Percentiles rank a stretch among this genome's conserved stretches.
phyloP scores from a whole-genome alignment of 2,888 invertebrate species.

The Hartigia nigra region DNA sequence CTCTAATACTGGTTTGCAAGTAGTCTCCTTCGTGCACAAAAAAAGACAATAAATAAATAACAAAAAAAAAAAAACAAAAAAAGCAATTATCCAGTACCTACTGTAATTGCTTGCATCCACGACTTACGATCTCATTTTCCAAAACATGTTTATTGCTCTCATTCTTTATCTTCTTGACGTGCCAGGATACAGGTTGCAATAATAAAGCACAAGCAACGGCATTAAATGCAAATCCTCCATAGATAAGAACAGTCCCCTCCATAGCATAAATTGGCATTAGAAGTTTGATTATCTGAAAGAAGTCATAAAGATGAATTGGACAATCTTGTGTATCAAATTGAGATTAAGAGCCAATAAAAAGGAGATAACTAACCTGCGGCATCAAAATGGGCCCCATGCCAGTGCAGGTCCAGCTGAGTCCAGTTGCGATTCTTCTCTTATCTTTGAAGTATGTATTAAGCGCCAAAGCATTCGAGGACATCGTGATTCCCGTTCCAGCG shows the following conservation, averaged over 20 bases:
- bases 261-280: conserved; percentile 74
- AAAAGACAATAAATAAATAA: not conserved
- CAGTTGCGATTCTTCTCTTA: conserved; percentile 77
- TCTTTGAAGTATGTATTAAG: conserved; percentile 80
- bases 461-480: conserved; percentile 77
- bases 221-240: conserved; percentile 76
- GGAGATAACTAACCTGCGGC: conserved; percentile 65
- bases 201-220: conserved; percentile 75
- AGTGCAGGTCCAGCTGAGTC: conserved; percentile 78
- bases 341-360: not conserved
- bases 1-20: not conserved
- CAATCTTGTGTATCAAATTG: not conserved
- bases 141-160: not conserved
- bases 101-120: not conserved
- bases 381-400: conserved; percentile 79
- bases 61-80: not conserved
- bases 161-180: conserved; percentile 66
- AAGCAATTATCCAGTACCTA: not conserved
- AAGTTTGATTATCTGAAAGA: conserved; percentile 71
- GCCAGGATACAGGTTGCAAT: conserved; percentile 82
- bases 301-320: not conserved
- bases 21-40: not conserved
- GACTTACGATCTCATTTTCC: not conserved
- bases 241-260: conserved; percentile 74
- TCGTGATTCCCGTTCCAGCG: conserved; percentile 74